Conservation (phyloP, 2,888 invertebrate genomes). For the Scaptomyza parva region DNA sequence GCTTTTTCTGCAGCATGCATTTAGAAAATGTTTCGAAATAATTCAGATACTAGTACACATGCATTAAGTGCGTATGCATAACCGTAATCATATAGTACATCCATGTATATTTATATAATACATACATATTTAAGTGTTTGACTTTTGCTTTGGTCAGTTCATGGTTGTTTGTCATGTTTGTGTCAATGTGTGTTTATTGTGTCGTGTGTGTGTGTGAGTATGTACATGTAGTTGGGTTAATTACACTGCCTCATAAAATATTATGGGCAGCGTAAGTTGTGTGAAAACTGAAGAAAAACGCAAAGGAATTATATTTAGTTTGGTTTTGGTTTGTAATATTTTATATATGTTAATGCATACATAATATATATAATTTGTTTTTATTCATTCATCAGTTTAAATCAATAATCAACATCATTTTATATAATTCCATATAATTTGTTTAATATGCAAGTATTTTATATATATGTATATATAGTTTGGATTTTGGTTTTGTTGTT, state of each 20-base stretch:
- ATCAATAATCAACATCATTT: conserved; percentile 81
- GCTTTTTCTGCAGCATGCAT: conserved; percentile 55
- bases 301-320: conserved; percentile 43
- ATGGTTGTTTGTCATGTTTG: conserved; percentile 33
- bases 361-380: conserved; percentile 51
- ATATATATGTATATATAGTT: conserved; percentile 66
- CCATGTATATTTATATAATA: conserved; percentile 35
- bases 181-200: conserved; percentile 26
- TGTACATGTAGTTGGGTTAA: conserved; percentile 48
- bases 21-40: conserved; percentile 47
- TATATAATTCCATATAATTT: conserved; percentile 78
- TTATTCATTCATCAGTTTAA: conserved; percentile 71
- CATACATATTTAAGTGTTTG: conserved; percentile 30
- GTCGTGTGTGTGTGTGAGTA: conserved; percentile 31
- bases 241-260: conserved; percentile 39
- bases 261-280: conserved; percentile 34
- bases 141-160: conserved; percentile 68
- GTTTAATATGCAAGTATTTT: conserved; percentile 76
- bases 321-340: conserved; percentile 59
- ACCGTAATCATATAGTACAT: conserved; percentile 48
- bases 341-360: conserved; percentile 55
- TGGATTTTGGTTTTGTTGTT: conserved; percentile 27
- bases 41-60: conserved; percentile 38
- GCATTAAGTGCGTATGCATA: conserved; percentile 44
- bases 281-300: conserved; percentile 64